phyloP scores from a whole-genome alignment of 1,140 invertebrate genomes.

The Drosophila mojavensis region DNA sequence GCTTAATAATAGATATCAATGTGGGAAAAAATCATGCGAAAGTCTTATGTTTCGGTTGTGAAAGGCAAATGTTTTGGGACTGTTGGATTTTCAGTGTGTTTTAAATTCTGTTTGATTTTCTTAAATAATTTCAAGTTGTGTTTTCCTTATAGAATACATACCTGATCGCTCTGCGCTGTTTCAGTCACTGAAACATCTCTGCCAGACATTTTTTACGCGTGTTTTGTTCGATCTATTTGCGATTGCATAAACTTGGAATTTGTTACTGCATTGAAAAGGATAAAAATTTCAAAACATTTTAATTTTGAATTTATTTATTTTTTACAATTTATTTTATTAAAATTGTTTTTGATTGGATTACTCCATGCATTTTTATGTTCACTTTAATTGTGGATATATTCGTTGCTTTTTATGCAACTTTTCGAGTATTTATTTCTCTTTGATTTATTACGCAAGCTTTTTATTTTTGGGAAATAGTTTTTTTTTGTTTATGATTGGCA shows the following conservation, averaged over 20 bases:
- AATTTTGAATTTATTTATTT: slow-evolving; percentile 7
- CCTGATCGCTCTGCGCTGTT: slow-evolving; percentile 78
- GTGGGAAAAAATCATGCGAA: slow-evolving; percentile 29
- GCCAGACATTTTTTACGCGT: slow-evolving; percentile 65
- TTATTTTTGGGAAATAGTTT: slow-evolving; percentile 9
- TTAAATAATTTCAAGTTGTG: neutral
- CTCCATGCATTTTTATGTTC: neutral
- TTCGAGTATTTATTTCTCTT: slow-evolving; percentile 32
- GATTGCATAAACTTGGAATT: slow-evolving; percentile 48
- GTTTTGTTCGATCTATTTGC: slow-evolving; percentile 28
- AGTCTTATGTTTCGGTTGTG: neutral
- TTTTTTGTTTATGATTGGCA: neutral
- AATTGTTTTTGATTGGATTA: neutral
- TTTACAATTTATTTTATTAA: slow-evolving; percentile 10
- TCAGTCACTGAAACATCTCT: slow-evolving; percentile 75
- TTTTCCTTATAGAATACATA: slow-evolving; percentile 41
- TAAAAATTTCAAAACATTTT: slow-evolving; percentile 23
- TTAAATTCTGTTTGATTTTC: neutral
- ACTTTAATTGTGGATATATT: slow-evolving; percentile 37
- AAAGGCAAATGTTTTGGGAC: neutral
- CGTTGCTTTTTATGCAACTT: slow-evolving; percentile 29
- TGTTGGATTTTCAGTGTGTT: neutral
- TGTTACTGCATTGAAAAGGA: slow-evolving; percentile 36
- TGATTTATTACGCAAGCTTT: slow-evolving; percentile 56
- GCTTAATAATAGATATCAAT: neutral